Base-by-base conservation (phyloP, 2,113 vertebrate species). In the Cyphomyrus plagiostoma region DNA sequence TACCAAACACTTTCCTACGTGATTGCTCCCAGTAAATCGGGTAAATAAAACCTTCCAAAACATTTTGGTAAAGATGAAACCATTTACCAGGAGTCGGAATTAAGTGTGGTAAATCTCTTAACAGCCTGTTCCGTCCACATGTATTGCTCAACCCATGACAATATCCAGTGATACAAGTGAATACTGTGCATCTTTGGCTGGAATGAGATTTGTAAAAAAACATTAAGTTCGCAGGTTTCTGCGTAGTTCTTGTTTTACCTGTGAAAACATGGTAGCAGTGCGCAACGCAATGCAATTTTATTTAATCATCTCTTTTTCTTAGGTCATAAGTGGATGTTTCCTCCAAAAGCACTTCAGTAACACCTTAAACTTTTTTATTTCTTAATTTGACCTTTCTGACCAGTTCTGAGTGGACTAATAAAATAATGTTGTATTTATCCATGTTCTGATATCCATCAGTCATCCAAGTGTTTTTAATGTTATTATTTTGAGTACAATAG, bases 401-500 rank as follows among this genome's bases (percentile, higher is more conserved):
- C 35, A 19, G 17, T 80, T 80, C 10, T 80, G 35, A 80, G 74
- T 19, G 74, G 74, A 39, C 35, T 4, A 39, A 39, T 77, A 39
- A 17, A 74, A 77, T 15, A 39, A 39, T 15, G 30, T 19, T 17
- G 13, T 1, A 42, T 80, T 39, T 70, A 3, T 70, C 62, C 62
- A 70, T 26, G n/a, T 15, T 85, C 91, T 93, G 95, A 94, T 95
- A 95, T 95, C 87, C 95, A 95, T 95, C 74, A 42, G 95, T 89
- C 89, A 74, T 89, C 91, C 91, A 93, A 93, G 93, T 94, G 94
- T 95, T 96, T 96, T 96, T 94, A 93, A 91, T 95, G 92, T 91
- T 92, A 92, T 95, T 95, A 93, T 95, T 95, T 91, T 93, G 90
- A 92, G 93, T 92, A 93, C 95, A 95, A 96, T 94, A 95, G 95